These are phyloP conservation scores for Trematomus loennbergii DNA, from an alignment of 2,113 vertebrate genomes.

Conservation along the genomic window DNA sequence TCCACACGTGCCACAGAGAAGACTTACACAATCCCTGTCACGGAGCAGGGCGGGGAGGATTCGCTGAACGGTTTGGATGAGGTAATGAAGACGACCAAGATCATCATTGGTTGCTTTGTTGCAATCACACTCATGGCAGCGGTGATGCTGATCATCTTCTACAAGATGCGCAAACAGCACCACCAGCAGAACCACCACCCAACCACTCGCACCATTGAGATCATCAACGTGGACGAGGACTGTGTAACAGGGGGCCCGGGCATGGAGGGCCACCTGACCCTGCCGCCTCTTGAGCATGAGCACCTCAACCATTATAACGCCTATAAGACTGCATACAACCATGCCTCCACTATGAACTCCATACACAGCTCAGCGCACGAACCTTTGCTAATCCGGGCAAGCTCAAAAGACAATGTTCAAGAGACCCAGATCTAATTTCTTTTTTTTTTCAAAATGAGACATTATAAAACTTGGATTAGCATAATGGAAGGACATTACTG, in stretches of 20 bases:
- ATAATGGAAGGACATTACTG: constrained; percentile 61
- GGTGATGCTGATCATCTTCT: constrained; percentile 99
- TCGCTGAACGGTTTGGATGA: constrained; percentile 96
- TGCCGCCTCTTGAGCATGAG: constrained; percentile 98
- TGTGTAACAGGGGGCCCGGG: constrained; percentile 92
- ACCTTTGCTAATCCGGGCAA: constrained; percentile 99
- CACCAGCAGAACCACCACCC: constrained; percentile 97
- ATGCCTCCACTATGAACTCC: constrained; percentile 98
- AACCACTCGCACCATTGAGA: constrained; percentile 96
- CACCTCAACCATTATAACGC: constrained; percentile 99
- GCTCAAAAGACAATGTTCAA: constrained; percentile 99
- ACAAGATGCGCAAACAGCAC: constrained; percentile 99
- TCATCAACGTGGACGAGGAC: constrained; percentile 98
- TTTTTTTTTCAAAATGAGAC: constrained; percentile 71
- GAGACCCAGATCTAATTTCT: constrained; percentile 96
- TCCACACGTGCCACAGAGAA: constrained; percentile 95
- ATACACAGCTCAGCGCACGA: constrained; percentile 99
- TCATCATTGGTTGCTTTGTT: constrained; percentile 99
- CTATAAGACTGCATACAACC: constrained; percentile 98
- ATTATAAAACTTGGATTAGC: constrained; percentile 63
- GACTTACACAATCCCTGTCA: constrained; percentile 93
- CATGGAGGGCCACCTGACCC: constrained; percentile 96
- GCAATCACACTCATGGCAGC: constrained; percentile 99
- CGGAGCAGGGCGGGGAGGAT: constrained; percentile 86
- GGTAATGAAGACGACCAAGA: constrained; percentile 99